phyloP scores from a whole-genome alignment of 2,113 vertebrate genomes.

The Protomyctophum bolini region DNA sequence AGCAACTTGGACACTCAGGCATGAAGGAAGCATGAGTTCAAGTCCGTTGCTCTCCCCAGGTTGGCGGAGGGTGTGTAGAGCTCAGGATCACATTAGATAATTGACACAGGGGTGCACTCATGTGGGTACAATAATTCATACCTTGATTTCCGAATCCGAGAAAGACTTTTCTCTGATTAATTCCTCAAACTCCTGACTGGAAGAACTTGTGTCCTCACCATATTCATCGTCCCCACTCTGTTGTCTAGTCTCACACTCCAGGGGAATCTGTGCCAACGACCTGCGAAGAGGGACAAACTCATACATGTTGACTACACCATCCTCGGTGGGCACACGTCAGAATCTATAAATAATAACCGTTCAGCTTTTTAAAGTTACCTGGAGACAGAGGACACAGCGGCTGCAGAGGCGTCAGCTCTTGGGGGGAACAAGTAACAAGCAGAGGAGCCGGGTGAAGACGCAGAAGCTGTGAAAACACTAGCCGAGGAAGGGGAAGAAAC shows the following conservation, averaged over 20 bases:
- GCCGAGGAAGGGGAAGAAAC: slow-evolving; percentile 13
- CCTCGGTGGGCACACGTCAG: no score
- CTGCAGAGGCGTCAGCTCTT: slow-evolving; percentile 38
- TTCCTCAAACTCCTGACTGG: slow-evolving; percentile 68
- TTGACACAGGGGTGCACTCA: no score
- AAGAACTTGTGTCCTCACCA: slow-evolving; percentile 58
- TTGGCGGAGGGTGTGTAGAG: no score
- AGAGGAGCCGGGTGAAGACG: slow-evolving; percentile 33
- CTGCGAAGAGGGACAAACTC: slow-evolving; percentile 21
- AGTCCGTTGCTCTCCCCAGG: no score
- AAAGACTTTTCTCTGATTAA: slow-evolving; percentile 75
- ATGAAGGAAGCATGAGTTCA: no score
- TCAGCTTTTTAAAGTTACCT: slow-evolving; percentile 47
- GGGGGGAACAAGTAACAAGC: slow-evolving; percentile 41
- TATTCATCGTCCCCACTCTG: slow-evolving; percentile 63
- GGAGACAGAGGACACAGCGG: slow-evolving; percentile 40
- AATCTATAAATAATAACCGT: no score
- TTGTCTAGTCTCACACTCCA: slow-evolving; percentile 36
- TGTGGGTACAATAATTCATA: slow-evolving; percentile 35
- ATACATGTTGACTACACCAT: background rate
- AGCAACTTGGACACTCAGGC: no score
- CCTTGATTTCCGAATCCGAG: slow-evolving; percentile 84
- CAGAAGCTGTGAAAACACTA: slow-evolving; percentile 10
- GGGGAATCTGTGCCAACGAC: slow-evolving; percentile 22
- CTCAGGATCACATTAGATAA: no score